These are phyloP conservation scores for Megalops cyprinoides DNA, from an alignment of 2,797 vertebrate genomes.

Conservation along the genomic window DNA sequence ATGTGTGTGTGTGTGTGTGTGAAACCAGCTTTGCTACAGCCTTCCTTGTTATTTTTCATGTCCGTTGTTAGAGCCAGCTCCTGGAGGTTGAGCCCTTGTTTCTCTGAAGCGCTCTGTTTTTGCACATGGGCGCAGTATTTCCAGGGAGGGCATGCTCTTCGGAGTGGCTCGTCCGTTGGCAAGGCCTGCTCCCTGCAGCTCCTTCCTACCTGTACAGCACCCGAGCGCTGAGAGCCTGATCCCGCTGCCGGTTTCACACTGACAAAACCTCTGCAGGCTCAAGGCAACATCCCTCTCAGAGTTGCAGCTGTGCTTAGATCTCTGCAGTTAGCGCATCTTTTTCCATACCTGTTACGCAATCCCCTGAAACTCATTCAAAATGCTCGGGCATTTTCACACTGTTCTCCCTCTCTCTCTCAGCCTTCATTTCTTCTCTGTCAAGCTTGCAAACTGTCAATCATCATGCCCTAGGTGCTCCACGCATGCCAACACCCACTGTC, in stretches of 20 bases:
- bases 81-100: background rate
- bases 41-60: background rate
- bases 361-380: background rate
- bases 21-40: background rate
- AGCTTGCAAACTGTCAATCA: background rate
- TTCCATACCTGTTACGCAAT: background rate
- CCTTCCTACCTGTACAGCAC: background rate
- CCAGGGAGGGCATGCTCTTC: background rate
- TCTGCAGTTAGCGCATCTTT: background rate
- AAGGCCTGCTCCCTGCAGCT: background rate
- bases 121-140: background rate
- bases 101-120: background rate
- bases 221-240: background rate
- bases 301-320: background rate
- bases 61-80: background rate
- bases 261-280: background rate
- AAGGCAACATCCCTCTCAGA: background rate
- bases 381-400: background rate
- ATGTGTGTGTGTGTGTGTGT: background rate
- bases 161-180: background rate
- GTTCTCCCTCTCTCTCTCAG: background rate
- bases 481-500: background rate
- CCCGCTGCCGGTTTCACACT: background rate
- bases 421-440: too few relatives aligned
- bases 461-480: background rate